phyloP scores from a whole-genome alignment of 1,140 invertebrate genomes.

The Euschistus heros region DNA sequence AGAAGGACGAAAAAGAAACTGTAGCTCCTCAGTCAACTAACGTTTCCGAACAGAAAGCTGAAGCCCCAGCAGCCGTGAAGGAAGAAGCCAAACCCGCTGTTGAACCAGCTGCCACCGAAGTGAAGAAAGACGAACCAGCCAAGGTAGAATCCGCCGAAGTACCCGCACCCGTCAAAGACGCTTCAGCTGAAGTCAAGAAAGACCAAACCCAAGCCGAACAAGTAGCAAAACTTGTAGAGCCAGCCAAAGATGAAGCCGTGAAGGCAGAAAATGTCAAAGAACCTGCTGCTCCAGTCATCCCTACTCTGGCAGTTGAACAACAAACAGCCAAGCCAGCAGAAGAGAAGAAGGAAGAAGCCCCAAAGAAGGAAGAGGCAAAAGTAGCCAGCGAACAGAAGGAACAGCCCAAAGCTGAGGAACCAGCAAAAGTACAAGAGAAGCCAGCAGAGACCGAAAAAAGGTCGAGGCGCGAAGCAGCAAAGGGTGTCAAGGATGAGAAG shows the following conservation, averaged over 20 bases:
- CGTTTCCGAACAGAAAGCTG: slow-evolving; percentile 17
- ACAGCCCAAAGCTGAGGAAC: slow-evolving; percentile 6
- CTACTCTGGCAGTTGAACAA: not conserved
- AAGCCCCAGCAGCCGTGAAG: slow-evolving; percentile 12
- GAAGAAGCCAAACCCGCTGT: slow-evolving; percentile 10
- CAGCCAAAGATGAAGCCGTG: slow-evolving; percentile 1
- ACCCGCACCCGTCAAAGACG: slow-evolving; percentile 1
- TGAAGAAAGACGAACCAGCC: slow-evolving; percentile 9
- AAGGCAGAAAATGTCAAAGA: slow-evolving; percentile 24
- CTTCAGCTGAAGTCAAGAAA: slow-evolving; percentile 2
- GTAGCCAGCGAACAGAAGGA: slow-evolving; percentile 20
- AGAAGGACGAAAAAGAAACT: slow-evolving; percentile 8
- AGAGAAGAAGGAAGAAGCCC: slow-evolving; percentile 22
- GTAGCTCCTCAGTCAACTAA: slow-evolving; percentile 13
- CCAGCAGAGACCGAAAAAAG: slow-evolving; percentile 8
- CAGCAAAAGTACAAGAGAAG: not conserved
- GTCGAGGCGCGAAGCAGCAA: slow-evolving; percentile 16
- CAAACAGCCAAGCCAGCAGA: slow-evolving; percentile 5
- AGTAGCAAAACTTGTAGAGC: not conserved
- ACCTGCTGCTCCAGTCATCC: slow-evolving; percentile 14
- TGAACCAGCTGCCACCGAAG: slow-evolving; percentile 7
- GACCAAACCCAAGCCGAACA: slow-evolving; percentile 1
- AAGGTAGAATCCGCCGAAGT: slow-evolving; percentile 8
- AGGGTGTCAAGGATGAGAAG: slow-evolving; percentile 21
- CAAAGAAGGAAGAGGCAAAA: slow-evolving; percentile 24